A percentile compares a stretch with the other conserved stretches of the same genome.
Evolutionary conservation across 2,113 vertebrate species (phyloP).

Genomic region (Ammodytes dubius): DNA sequence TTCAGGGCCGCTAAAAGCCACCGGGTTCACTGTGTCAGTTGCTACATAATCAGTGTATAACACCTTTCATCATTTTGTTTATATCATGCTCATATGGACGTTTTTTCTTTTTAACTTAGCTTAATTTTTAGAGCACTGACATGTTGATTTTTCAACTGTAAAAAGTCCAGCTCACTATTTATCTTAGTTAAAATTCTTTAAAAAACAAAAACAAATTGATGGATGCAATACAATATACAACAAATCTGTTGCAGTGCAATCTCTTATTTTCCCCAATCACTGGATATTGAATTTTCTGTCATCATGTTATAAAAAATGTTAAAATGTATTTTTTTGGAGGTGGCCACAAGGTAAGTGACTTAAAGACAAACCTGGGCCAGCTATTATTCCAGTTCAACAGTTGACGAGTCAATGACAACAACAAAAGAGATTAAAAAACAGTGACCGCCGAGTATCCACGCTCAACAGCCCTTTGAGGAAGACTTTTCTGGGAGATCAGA

Average conservation of each 20-base stretch:
- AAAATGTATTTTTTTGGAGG: too few relatives aligned
- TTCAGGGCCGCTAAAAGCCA: neutral
- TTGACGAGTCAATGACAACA: neutral
- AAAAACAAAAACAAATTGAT: neutral
- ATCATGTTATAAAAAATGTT: neutral
- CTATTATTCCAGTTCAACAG: neutral
- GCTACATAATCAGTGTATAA: neutral
- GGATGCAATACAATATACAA: neutral
- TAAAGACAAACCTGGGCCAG: conserved; percentile 1
- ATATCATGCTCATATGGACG: neutral
- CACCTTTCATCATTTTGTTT: neutral
- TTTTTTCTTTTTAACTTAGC: neutral
- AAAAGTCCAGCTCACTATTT: neutral
- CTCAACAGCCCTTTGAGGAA: conserved; percentile 7
- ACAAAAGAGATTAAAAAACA: conserved; percentile 2
- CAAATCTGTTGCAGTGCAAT: neutral
- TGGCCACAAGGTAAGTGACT: neutral
- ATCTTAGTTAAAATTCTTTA: neutral
- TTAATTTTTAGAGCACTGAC: neutral
- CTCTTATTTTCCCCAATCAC: neutral
- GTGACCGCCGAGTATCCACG: conserved; percentile 23
- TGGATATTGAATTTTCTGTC: neutral
- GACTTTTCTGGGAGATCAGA: conserved; percentile 38
- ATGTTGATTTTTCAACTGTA: neutral
- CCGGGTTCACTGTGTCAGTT: conserved; percentile 22